phyloP scores from a whole-genome alignment of 2,797 vertebrate genomes.

The Hipposideros larvatus region DNA sequence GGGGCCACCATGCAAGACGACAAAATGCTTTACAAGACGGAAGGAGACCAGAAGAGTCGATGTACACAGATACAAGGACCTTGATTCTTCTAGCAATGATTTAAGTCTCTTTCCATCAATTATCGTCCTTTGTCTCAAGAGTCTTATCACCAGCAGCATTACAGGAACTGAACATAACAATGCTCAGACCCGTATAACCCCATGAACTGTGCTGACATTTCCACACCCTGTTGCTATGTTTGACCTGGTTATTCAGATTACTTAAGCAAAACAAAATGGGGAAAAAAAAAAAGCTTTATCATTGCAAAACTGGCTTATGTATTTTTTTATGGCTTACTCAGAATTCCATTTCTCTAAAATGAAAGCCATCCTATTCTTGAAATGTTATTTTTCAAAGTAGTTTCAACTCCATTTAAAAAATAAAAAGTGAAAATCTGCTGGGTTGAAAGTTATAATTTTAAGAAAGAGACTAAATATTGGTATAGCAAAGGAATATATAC shows the following conservation, averaged over 20 bases:
- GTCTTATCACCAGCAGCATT: conserved; percentile 95
- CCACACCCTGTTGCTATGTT: conserved; percentile 92
- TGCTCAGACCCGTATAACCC: conserved; percentile 92
- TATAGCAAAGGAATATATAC: neutral
- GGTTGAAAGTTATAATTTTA: conserved; percentile 56
- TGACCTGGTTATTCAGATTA: conserved; percentile 85
- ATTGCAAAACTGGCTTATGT: conserved; percentile 32
- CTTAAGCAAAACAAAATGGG: conserved; percentile 68
- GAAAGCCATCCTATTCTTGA: neutral
- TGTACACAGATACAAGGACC: conserved; percentile 88
- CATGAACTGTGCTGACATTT: conserved; percentile 93
- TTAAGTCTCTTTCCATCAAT: conserved; percentile 92
- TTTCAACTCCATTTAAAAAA: conserved; percentile 49
- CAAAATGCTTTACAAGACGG: conserved; percentile 88
- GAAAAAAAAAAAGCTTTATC: neutral
- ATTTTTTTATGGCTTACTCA: neutral
- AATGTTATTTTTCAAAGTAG: conserved; percentile 6
- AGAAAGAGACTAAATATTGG: conserved; percentile 54
- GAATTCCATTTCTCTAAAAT: conserved; percentile 61
- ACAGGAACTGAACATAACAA: conserved; percentile 97
- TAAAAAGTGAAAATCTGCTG: conserved; percentile 50
- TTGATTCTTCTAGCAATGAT: conserved; percentile 90
- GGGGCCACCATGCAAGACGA: conserved; percentile 85
- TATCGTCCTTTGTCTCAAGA: conserved; percentile 95
- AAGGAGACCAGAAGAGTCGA: conserved; percentile 88